phyloP scores from a whole-genome alignment of 2,113 vertebrate species.

The Chunga burmeisteri region DNA sequence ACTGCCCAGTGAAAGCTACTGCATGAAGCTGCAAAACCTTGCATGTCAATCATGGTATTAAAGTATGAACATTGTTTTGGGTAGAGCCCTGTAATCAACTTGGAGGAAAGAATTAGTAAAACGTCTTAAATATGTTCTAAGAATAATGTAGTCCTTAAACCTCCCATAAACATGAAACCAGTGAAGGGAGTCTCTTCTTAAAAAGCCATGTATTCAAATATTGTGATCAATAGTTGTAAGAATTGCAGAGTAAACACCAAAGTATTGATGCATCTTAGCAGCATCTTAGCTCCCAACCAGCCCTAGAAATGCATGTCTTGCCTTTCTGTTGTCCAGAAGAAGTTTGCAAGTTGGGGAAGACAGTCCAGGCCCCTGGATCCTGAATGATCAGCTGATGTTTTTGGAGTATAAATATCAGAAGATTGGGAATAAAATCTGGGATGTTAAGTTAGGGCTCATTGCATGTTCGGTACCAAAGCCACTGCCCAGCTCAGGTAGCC shows the following conservation, averaged over 20 bases:
- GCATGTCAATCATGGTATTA: rapidly evolving
- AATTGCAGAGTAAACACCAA: not conserved
- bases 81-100: not conserved
- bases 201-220: not conserved
- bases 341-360: not conserved
- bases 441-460: rapidly evolving
- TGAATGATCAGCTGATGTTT: not conserved
- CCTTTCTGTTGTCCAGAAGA: not conserved
- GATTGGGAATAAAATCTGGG: not conserved
- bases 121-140: not conserved
- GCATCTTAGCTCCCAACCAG: not conserved
- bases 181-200: not conserved
- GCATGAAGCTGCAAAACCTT: not conserved
- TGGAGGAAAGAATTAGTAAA: not conserved
- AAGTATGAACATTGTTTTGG: not conserved
- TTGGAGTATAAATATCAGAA: not conserved
- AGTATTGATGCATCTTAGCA: not conserved
- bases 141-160: not conserved
- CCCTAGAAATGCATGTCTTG: not conserved
- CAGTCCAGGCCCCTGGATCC: rapidly evolving
- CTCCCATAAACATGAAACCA: not conserved
- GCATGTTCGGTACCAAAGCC: rapidly evolving
- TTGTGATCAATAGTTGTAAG: not conserved
- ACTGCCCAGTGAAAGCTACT: not conserved
- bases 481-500: not conserved